Percentiles rank a stretch among this genome's conserved stretches.
Conservation (phyloP, 2,113 vertebrate species). For the Zootoca vivipara region DNA sequence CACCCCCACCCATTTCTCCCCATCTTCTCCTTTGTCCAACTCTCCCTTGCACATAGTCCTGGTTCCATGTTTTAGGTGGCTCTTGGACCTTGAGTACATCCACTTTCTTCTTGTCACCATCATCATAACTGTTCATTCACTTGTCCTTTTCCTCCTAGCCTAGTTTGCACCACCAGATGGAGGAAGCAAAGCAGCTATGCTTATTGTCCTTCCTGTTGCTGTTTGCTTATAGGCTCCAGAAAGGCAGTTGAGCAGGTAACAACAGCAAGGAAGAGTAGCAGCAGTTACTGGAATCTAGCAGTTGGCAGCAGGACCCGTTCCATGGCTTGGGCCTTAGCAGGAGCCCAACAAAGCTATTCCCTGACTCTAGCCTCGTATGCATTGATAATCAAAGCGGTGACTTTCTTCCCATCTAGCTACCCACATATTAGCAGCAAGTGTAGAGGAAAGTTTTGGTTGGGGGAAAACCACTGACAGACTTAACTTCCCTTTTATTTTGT, state of each 20-base stretch:
- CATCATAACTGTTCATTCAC: background rate
- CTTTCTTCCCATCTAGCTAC: background rate
- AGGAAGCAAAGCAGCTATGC: background rate
- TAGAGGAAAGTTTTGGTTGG: background rate
- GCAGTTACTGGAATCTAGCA: no score
- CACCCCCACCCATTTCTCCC: no score
- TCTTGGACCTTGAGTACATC: background rate
- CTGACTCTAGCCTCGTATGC: background rate
- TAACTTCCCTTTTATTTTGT: background rate
- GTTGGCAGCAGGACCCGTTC: background rate
- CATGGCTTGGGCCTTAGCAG: background rate
- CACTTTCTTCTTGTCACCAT: background rate
- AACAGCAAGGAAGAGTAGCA: no score
- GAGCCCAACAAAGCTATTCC: background rate
- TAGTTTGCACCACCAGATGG: background rate
- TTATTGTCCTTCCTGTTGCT: background rate
- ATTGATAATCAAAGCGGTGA: background rate
- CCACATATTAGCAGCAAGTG: accelerated
- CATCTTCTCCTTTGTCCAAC: background rate
- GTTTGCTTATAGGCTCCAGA: background rate
- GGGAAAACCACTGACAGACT: background rate
- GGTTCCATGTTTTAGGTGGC: background rate
- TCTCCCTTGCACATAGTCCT: background rate
- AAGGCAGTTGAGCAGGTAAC: no score
- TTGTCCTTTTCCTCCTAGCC: background rate